Evolutionary conservation across 2,113 vertebrate species (phyloP).

Genomic region (Pelecanus crispus): DNA sequence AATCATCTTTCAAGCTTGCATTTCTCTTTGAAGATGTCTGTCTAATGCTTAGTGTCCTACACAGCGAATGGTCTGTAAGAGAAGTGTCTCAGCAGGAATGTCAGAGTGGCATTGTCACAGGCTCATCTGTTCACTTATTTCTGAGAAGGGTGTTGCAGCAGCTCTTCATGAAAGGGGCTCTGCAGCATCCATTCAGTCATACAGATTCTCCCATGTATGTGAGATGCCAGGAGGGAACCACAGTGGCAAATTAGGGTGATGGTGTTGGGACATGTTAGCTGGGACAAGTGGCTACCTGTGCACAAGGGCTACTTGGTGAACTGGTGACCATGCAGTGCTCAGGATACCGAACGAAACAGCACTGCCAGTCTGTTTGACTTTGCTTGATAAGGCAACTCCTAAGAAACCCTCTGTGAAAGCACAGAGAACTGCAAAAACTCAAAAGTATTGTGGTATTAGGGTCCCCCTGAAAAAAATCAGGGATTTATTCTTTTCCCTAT

Average conservation of each 20-base stretch:
- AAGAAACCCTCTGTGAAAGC: neutral
- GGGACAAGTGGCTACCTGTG: neutral
- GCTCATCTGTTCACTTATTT: neutral
- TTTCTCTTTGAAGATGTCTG: neutral
- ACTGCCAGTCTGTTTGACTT: neutral
- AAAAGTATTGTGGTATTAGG: fast-evolving
- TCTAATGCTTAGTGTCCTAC: neutral
- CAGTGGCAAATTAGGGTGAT: neutral
- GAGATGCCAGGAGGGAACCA: no score
- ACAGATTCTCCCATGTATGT: fast-evolving
- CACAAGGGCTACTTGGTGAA: neutral
- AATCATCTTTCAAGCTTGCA: neutral
- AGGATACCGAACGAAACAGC: neutral
- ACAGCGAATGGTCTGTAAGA: neutral
- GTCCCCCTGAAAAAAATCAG: neutral
- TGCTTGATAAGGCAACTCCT: fast-evolving
- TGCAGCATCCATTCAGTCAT: neutral
- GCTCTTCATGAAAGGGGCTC: neutral
- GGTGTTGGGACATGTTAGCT: neutral
- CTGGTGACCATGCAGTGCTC: neutral
- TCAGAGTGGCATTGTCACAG: neutral
- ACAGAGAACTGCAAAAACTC: neutral
- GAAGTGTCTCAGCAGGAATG: neutral
- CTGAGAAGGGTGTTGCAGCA: neutral
- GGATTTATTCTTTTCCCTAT: neutral